Evolutionary conservation across 2,797 vertebrate genomes (phyloP), one percentile per base, ranked within the genome.

Genomic region (Otolemur crassicaudatus): DNA sequence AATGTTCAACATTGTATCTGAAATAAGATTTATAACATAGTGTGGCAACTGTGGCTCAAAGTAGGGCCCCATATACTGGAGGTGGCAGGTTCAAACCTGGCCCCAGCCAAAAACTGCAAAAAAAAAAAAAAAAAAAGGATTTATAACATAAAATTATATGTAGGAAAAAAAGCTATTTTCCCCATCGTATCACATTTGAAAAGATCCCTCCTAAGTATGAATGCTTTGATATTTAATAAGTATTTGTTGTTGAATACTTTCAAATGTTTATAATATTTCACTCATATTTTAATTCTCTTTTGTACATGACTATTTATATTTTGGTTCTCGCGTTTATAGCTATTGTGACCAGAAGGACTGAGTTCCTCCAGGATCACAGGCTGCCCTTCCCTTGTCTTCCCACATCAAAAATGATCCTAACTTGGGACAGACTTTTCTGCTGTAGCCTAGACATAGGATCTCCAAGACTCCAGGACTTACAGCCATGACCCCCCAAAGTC

Each of bases 131-230:
- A 27, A 7, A 23, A 43, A 43, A 43, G 4, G 40, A 43, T 43
- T 43, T 43, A 43, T 43, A 84, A 87, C 37, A 23, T 84, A 69
- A 58, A 63, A 49, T 60, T 88, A 10, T 77, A 89, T 69, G 31
- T 90, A 85, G 81, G 87, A 70, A 79, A 92, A 93, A 92, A 93
- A 91, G 3, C 3, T 53, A 3, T 63, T 43, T 94, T 84, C 40
- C 1, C 22, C 4, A 11, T 77, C 72, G 40, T 80, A 77, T 25
- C 1, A 27, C 76, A 85, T 29, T 72, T 94, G 53, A 25, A 72
- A 65, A 87, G 5, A 76, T 95, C 83, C 89, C 19, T 87, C n/a
- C 67, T 22, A 72, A 77, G 25, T 60, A 14, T 29, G 49, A 69
- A 31, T 34, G 69, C 58, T 9, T 80, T 60, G 29, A 14, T 63